Conservation (phyloP, 53 echinoderm and acorn worm species). For the Temnopleurus reevesii region DNA sequence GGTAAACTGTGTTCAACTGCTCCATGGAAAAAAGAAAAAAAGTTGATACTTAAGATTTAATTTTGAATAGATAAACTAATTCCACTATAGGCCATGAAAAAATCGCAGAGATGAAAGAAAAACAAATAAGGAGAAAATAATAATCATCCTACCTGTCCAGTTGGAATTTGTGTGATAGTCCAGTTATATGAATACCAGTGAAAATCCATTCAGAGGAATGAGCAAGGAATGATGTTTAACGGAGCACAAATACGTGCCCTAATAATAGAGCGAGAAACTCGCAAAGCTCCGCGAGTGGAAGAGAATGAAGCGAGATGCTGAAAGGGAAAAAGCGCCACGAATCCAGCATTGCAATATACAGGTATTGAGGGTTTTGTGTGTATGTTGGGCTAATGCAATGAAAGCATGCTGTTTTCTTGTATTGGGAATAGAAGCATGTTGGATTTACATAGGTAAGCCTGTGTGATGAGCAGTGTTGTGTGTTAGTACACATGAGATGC, state of each 20-base stretch:
- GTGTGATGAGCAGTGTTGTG: slow-evolving; percentile 4
- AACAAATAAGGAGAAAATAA: not conserved
- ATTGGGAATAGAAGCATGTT: not conserved
- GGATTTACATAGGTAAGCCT: slow-evolving; percentile 23
- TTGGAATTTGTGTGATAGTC: slow-evolving; percentile 13
- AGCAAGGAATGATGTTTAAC: slow-evolving; percentile 27
- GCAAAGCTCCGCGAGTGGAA: slow-evolving; percentile 32
- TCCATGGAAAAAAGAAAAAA: too few species aligned
- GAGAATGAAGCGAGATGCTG: not conserved
- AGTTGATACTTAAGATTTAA: too few species aligned
- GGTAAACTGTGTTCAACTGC: too few species aligned
- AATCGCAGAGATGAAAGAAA: too few species aligned
- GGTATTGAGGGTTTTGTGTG: slow-evolving; percentile 48
- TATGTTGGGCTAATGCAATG: slow-evolving; percentile 20
- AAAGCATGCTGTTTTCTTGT: slow-evolving; percentile 29
- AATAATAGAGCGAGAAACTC: slow-evolving; percentile 25
- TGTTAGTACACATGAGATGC: slow-evolving; percentile 1
- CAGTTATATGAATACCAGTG: slow-evolving; percentile 53
- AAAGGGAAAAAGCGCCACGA: slow-evolving; percentile 29
- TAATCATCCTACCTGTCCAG: slow-evolving; percentile 1
- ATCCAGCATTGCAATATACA: slow-evolving; percentile 9
- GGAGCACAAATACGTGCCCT: slow-evolving; percentile 52
- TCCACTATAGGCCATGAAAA: too few species aligned
- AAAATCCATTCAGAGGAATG: slow-evolving; percentile 11
- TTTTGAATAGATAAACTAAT: too few species aligned